Evolutionary conservation across 2,888 invertebrate genomes (phyloP).

Genomic region (Anodontia alba): DNA sequence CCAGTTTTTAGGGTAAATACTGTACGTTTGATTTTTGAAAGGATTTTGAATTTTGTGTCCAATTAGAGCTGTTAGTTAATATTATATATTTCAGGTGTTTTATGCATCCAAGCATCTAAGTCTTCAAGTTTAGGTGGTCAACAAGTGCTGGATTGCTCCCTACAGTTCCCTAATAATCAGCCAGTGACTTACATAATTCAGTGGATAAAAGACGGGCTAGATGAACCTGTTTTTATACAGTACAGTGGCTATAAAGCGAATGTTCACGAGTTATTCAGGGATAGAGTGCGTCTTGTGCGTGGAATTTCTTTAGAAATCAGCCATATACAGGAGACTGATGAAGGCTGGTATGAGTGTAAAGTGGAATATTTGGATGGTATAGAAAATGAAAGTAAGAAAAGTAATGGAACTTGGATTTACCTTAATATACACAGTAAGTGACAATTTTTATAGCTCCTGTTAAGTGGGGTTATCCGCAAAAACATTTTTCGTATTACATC

Average conservation of each 20-base stretch:
- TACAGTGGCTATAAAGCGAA: constrained; percentile 99
- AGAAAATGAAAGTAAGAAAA: constrained; percentile 88
- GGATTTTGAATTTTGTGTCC: too few species aligned
- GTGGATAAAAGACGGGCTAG: constrained; percentile 99
- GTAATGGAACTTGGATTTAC: constrained; percentile 98
- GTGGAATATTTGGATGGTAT: constrained; percentile 98
- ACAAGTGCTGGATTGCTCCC: constrained; percentile 98
- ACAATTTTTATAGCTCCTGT: not conserved
- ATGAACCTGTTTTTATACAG: constrained; percentile 99
- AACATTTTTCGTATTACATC: too few species aligned
- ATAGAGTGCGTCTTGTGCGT: constrained; percentile 85
- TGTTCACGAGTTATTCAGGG: constrained; percentile 89
- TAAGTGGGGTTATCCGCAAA: too few species aligned
- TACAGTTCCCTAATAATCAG: constrained; percentile 95
- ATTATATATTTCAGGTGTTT: constrained; percentile 46
- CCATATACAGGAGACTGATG: constrained; percentile 96
- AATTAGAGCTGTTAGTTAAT: too few species aligned
- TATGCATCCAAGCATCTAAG: constrained; percentile 86
- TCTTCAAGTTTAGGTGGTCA: constrained; percentile 98
- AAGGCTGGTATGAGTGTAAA: constrained; percentile 98
- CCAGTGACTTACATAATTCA: constrained; percentile 98
- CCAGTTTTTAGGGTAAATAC: too few species aligned
- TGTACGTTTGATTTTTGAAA: too few species aligned
- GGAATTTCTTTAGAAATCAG: constrained; percentile 92
- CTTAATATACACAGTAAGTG: constrained; percentile 96